Percentiles rank a stretch among this genome's conserved stretches.
Evolutionary conservation across 1,140 invertebrate genomes (phyloP).

Genomic region (Nilaparvata lugens): DNA sequence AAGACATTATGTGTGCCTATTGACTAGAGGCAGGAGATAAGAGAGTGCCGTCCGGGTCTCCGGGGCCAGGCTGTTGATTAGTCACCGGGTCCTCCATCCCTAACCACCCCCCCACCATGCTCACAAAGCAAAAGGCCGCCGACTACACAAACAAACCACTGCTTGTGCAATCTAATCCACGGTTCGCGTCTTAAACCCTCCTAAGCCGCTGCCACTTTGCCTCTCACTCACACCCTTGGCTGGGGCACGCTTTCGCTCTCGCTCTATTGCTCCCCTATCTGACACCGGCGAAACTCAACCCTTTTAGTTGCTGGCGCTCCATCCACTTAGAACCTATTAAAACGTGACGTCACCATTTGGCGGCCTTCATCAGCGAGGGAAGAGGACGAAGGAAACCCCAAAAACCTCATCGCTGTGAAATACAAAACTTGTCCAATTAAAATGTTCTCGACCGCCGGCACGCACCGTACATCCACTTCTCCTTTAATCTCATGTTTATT

Average conservation of each 20-base stretch:
- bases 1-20: constrained; percentile 1
- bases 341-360: neutral
- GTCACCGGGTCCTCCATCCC: neutral
- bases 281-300: neutral
- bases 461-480: too few relatives aligned
- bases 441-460: neutral
- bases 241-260: too few relatives aligned
- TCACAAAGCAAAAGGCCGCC: neutral
- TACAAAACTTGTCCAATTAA: constrained; percentile 4
- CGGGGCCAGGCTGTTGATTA: neutral
- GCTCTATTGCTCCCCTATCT: too few relatives aligned
- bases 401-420: neutral
- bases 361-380: neutral
- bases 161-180: constrained; percentile 3
- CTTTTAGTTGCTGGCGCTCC: neutral
- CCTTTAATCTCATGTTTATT: too few relatives aligned
- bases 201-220: too few relatives aligned
- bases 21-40: neutral
- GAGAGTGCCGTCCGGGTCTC: neutral
- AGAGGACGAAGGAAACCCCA: neutral
- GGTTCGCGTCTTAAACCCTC: neutral
- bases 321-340: constrained; percentile 4
- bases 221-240: neutral
- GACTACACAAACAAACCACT: constrained; percentile 1
- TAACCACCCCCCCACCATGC: too few relatives aligned